Evolutionary conservation across 2,113 vertebrate genomes (phyloP), one percentile per base, ranked within the genome.

Genomic region (Nasalis larvatus): DNA sequence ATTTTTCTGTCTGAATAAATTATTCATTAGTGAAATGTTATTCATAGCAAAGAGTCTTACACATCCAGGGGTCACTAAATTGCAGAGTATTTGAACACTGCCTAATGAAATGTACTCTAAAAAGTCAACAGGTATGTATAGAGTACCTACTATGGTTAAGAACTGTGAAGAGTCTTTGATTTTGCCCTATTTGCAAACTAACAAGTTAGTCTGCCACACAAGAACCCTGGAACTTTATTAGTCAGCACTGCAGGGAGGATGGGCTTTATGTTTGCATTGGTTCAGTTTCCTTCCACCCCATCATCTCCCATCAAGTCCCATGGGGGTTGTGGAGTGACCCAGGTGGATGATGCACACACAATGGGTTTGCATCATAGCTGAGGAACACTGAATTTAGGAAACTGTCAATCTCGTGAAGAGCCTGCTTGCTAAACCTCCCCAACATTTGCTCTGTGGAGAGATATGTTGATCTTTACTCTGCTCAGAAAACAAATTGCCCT

Each of bases 1-100:
- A 96, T 93, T 96, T 32, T 95, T 63, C 6, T 87, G 2, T 47
- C 30, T 93, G 47, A 93, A 81, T 2, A 87, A 92, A 92, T 89
- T 86, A 92, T n/a, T 96, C 40, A 77, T 78, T 82, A 87, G 8
- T 85, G 21, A 95, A 92, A 93, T 77, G 68, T 83, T 86, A 71
- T 73, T 92, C 16, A 77, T 37, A 40, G 71, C n/a, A 86, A 32
- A 66, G 32, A 32, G 45, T 71, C 81, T 85, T 71, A 71, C 69
- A 77, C 2, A 89, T 52, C 37, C 11, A 63, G 17, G 3, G 3
- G 20, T 92, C 18, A 66, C 21, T 47, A 85, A 91, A 86, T 71
- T 96, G 30, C 42, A 93, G 77, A 76, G 40, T 40, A 58, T 84
- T 96, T 93, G 42, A 96, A 87, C 63, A 60, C 5, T 58, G 6